Percentiles rank a stretch among this genome's conserved stretches.
These are phyloP conservation scores for Meloidogyne chitwoodi DNA, from an alignment of 1,140 invertebrate genomes.

Conservation along the genomic window DNA sequence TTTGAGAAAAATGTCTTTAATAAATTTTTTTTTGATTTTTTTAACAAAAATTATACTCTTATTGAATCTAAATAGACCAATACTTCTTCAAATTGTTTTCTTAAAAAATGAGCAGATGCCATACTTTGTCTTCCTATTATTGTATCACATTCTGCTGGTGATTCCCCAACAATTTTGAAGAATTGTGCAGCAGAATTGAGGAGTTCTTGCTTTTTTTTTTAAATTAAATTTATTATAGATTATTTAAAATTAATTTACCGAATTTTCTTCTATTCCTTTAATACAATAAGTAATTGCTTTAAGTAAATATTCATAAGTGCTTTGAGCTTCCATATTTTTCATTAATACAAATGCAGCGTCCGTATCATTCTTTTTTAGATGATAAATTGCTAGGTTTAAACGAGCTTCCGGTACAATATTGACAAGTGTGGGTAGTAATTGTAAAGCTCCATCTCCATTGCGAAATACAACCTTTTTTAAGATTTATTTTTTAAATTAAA, in stretches of 20 bases:
- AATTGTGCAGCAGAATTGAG: conserved; percentile 90
- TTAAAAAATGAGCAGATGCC: conserved; percentile 90
- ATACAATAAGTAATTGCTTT: conserved; percentile 91
- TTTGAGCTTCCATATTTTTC: conserved; percentile 83
- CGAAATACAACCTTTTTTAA: conserved; percentile 73
- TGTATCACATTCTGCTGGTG: conserved; percentile 79
- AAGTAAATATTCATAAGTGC: conserved; percentile 90
- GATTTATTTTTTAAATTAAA: conserved; percentile 5
- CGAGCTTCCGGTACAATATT: conserved; percentile 93
- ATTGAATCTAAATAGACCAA: conserved; percentile 91
- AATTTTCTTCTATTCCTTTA: conserved; percentile 82
- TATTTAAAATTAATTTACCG: conserved; percentile 66
- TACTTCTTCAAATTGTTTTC: conserved; percentile 90
- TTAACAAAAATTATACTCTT: conserved; percentile 63
- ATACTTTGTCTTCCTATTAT: conserved; percentile 84
- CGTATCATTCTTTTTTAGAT: conserved; percentile 82
- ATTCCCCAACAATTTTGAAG: conserved; percentile 90
- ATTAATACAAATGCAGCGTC: conserved; percentile 83
- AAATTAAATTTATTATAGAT: not conserved
- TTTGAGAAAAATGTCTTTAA: conserved; percentile 77
- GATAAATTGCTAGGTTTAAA: conserved; percentile 89
- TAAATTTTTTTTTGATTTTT: conserved; percentile 10
- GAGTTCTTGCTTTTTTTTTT: conserved; percentile 71
- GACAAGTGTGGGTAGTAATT: conserved; percentile 81
- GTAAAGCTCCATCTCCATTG: conserved; percentile 84